phyloP scores from a whole-genome alignment of 2,797 vertebrate species.

The Rhodeus uyekii region DNA sequence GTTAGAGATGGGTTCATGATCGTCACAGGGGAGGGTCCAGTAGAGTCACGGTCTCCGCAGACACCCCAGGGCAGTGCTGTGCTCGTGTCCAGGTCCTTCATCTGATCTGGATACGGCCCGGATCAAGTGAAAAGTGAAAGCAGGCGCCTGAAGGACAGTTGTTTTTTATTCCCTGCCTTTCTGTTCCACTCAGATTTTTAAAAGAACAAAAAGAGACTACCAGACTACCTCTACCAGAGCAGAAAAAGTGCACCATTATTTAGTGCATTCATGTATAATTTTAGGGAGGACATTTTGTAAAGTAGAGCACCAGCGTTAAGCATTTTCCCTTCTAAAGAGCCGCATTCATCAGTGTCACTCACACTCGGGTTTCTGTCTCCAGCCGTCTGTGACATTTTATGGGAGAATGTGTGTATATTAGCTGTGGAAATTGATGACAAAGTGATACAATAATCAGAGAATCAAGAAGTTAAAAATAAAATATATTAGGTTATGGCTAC shows the following conservation, averaged over 20 bases:
- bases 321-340: constrained; percentile 97
- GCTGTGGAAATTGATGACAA: constrained; percentile 18
- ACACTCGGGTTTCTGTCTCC: constrained; percentile 74
- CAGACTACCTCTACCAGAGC: not conserved
- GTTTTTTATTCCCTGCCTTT: constrained; percentile 44
- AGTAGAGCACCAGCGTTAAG: constrained; percentile 93
- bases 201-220: not conserved
- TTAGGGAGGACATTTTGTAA: constrained; percentile 73
- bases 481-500: too few species aligned
- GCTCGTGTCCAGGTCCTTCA: too few species aligned
- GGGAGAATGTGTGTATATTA: constrained; percentile 54
- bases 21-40: too few species aligned
- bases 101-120: too few species aligned
- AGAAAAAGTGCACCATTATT: not conserved
- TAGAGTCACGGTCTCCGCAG: too few species aligned
- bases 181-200: not conserved
- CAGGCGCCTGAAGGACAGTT: constrained; percentile 48
- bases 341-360: constrained; percentile 99
- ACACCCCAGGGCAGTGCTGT: too few species aligned
- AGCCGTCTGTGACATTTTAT: constrained; percentile 74
- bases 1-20: too few species aligned
- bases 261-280: not conserved
- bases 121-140: too few species aligned
- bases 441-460: too few species aligned
- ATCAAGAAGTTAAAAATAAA: too few species aligned